These are phyloP conservation scores for Yasuhikotakia modesta DNA, from an alignment of 2,797 vertebrate species.

Conservation along the genomic window DNA sequence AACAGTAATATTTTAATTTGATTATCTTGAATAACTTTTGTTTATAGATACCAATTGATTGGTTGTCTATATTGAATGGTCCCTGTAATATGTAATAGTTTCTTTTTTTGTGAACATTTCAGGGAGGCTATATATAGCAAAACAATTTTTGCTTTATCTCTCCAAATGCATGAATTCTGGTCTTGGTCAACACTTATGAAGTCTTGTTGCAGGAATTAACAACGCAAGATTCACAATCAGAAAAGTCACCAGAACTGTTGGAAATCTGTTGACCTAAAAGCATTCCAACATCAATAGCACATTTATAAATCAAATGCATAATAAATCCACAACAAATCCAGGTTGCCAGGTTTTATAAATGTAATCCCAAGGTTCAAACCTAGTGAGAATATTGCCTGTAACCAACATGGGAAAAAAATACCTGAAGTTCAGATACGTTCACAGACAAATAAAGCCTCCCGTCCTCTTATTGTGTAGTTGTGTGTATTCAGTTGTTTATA, in stretches of 20 bases:
- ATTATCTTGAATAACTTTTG: conserved; percentile 14
- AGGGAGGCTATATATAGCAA: conserved; percentile 6
- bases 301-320: conserved; percentile 35
- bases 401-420: background rate
- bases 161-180: background rate
- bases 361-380: no score
- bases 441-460: background rate
- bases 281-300: conserved; percentile 37
- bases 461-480: no score
- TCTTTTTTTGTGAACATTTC: conserved; percentile 1
- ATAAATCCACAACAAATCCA: conserved; percentile 12
- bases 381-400: background rate
- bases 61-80: conserved; percentile 2
- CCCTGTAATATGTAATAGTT: conserved; percentile 16
- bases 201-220: conserved; percentile 9
- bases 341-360: background rate
- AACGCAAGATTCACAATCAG: conserved; percentile 10
- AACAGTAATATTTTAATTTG: conserved; percentile 13
- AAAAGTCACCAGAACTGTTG: background rate
- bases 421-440: background rate
- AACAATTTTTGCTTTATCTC: background rate
- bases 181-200: conserved; percentile 10
- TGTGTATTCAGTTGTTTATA: conserved; percentile 8
- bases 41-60: conserved; percentile 14
- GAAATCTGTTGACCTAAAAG: conserved; percentile 36